These are phyloP conservation scores for Heliconius melpomene DNA, from an alignment of 1,140 invertebrate species.

Conservation along the genomic window DNA sequence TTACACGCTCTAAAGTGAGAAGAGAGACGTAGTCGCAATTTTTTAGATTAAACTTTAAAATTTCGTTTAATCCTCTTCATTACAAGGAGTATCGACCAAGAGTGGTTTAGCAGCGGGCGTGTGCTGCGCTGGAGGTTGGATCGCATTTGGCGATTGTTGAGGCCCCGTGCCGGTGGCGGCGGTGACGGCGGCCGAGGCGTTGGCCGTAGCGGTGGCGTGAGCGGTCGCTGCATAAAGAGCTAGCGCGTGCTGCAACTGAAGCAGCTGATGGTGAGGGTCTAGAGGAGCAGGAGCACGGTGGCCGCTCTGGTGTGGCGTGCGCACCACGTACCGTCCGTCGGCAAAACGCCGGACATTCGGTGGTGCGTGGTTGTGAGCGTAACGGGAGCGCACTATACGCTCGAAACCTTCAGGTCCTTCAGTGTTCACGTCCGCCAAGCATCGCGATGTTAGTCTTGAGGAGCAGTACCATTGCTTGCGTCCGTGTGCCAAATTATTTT, in stretches of 20 bases:
- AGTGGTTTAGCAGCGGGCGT: constrained; percentile 62
- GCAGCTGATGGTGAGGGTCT: constrained; percentile 72
- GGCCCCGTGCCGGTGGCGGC: constrained; percentile 49
- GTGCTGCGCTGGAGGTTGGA: constrained; percentile 56
- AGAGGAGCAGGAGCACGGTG: constrained; percentile 72
- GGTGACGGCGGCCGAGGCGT: constrained; percentile 49
- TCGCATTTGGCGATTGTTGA: constrained; percentile 59
- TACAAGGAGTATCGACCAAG: constrained; percentile 72
- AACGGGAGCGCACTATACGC: constrained; percentile 73
- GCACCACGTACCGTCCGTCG: constrained; percentile 75
- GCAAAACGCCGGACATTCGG: constrained; percentile 76
- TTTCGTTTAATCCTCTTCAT: constrained; percentile 64
- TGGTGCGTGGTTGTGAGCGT: constrained; percentile 74
- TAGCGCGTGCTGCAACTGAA: constrained; percentile 73
- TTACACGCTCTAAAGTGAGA: constrained; percentile 28
- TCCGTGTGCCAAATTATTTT: constrained; percentile 75
- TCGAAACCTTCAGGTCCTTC: constrained; percentile 75
- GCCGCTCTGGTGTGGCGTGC: constrained; percentile 74
- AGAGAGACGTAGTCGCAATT: constrained; percentile 33
- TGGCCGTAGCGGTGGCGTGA: constrained; percentile 62
- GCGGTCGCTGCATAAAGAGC: constrained; percentile 74
- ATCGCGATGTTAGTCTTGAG: constrained; percentile 72
- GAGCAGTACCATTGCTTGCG: constrained; percentile 78
- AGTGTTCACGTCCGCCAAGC: constrained; percentile 74
- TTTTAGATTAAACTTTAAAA: background rate